These are phyloP conservation scores for Oreotrochilus melanogaster DNA, from an alignment of 2,113 vertebrate species.

Conservation along the genomic window DNA sequence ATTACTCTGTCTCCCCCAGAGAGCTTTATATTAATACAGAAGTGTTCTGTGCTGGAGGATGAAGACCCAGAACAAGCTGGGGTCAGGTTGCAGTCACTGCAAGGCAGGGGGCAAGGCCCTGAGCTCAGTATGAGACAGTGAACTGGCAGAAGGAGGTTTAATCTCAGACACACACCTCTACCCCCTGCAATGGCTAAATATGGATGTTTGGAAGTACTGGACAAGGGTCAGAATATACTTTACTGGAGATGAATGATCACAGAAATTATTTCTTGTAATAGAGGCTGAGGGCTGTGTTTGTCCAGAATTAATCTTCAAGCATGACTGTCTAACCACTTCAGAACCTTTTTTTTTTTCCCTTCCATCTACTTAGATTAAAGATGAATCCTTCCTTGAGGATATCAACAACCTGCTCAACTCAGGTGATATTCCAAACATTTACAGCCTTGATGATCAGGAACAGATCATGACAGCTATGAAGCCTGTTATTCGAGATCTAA, in stretches of 20 bases:
- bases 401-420: conserved; percentile 92
- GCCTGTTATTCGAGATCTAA: conserved; percentile 83
- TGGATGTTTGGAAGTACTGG: background rate
- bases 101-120: background rate
- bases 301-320: background rate
- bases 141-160: background rate
- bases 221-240: background rate
- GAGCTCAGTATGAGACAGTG: background rate
- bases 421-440: conserved; percentile 89
- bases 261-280: background rate
- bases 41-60: background rate
- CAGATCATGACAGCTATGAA: conserved; percentile 87
- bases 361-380: conserved; percentile 84
- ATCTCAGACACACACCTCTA: background rate
- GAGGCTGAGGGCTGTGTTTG: background rate
- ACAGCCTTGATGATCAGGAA: conserved; percentile 86
- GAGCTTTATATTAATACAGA: background rate
- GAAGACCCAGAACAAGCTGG: background rate
- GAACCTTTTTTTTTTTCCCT: background rate
- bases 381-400: conserved; percentile 92
- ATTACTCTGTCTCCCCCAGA: conserved; percentile 5
- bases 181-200: background rate
- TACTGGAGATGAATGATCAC: background rate
- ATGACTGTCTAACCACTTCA: background rate
- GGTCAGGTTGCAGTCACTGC: background rate